Percentiles rank a stretch among this genome's conserved stretches.
Conservation (phyloP, 1,140 invertebrate genomes). For the Neodiprion pinetum region DNA sequence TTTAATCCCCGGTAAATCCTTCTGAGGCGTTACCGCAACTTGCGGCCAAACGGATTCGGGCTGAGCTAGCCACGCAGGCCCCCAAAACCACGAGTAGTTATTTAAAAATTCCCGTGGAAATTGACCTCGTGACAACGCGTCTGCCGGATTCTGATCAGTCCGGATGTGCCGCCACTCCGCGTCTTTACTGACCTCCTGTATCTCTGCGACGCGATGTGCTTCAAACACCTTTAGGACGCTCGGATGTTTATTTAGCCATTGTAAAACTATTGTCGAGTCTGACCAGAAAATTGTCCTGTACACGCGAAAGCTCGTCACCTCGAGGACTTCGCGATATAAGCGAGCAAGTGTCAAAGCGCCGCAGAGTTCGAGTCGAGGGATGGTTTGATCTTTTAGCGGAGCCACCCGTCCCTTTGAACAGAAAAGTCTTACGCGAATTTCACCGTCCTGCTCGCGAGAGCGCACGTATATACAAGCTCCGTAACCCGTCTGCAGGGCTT, state of each 20-base stretch:
- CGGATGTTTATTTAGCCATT: slow-evolving; percentile 5
- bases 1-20: slow-evolving; percentile 22
- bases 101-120: slow-evolving; percentile 22
- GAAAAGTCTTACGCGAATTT: slow-evolving; percentile 2
- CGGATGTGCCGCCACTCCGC: slow-evolving; percentile 22
- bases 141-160: slow-evolving; percentile 21
- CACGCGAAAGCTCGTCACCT: slow-evolving; percentile 14
- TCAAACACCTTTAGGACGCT: slow-evolving; percentile 17
- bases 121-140: slow-evolving; percentile 26
- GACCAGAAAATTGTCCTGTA: slow-evolving; percentile 10
- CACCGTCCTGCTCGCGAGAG: not conserved
- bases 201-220: slow-evolving; percentile 23
- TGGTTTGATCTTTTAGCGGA: slow-evolving; percentile 19
- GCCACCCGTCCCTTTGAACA: not conserved
- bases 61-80: slow-evolving; percentile 23
- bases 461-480: slow-evolving; percentile 10
- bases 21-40: slow-evolving; percentile 11
- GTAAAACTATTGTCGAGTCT: slow-evolving; percentile 7
- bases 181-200: slow-evolving; percentile 18
- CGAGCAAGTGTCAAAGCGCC: slow-evolving; percentile 23
- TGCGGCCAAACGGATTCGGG: slow-evolving; percentile 22
- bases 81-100: slow-evolving; percentile 18
- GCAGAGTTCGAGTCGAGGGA: slow-evolving; percentile 26
- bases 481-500: not conserved
- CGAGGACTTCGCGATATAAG: slow-evolving; percentile 21